These are phyloP conservation scores for Rhaphigaster nebulosa DNA, from an alignment of 2,888 invertebrate species.

Conservation along the genomic window DNA sequence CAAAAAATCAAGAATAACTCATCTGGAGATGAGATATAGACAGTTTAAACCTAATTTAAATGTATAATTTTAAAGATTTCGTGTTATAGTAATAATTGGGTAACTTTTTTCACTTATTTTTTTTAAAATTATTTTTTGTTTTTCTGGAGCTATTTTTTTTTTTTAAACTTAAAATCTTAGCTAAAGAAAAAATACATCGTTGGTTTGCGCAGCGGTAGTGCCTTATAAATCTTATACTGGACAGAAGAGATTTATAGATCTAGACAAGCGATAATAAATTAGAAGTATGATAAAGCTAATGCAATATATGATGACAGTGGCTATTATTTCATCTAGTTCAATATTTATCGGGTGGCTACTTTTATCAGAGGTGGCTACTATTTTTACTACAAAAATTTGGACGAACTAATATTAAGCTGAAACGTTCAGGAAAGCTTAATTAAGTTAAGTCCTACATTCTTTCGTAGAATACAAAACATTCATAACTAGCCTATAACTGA, in stretches of 20 bases:
- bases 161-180: neutral
- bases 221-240: neutral
- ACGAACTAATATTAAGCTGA: too few relatives aligned
- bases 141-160: neutral
- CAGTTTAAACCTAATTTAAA: neutral
- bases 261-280: neutral
- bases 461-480: too few relatives aligned
- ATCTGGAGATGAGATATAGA: too few relatives aligned
- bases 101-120: neutral
- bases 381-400: too few relatives aligned
- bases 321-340: neutral
- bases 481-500: too few relatives aligned
- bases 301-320: neutral
- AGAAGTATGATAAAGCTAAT: neutral
- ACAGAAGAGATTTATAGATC: neutral
- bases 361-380: too few relatives aligned
- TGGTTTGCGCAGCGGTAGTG: neutral
- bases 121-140: neutral
- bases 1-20: too few relatives aligned
- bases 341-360: neutral
- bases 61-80: neutral
- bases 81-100: neutral
- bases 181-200: neutral
- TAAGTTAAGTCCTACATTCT: too few relatives aligned
- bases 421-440: too few relatives aligned